A percentile compares a stretch with the other conserved stretches of the same genome.
Evolutionary conservation across 2,888 invertebrate genomes (phyloP).

Genomic region (Agonopterix alstromeriana): DNA sequence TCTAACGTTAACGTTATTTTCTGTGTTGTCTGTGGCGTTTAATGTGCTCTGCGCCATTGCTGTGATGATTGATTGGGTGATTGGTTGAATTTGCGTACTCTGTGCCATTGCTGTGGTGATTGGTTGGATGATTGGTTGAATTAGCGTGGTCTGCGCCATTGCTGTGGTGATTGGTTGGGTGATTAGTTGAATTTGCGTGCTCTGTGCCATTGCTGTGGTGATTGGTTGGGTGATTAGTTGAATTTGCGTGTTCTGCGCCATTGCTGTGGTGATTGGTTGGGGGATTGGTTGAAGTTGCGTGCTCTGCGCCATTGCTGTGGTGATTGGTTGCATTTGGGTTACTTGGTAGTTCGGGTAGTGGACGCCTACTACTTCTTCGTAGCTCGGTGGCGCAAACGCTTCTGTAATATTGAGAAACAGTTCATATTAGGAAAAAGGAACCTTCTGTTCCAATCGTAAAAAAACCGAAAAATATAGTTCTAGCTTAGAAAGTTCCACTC

Average conservation of each 20-base stretch:
- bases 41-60: slow-evolving; percentile 26
- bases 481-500: no score
- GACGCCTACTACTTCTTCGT: slow-evolving; percentile 65
- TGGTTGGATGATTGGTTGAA: slow-evolving; percentile 58
- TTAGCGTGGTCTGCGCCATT: slow-evolving; percentile 24
- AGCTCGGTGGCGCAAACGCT: slow-evolving; percentile 66
- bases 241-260: no score
- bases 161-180: no score
- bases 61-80: no score
- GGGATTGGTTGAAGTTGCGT: slow-evolving; percentile 8
- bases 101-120: slow-evolving; percentile 51
- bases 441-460: no score
- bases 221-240: slow-evolving; percentile 61
- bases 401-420: slow-evolving; percentile 43
- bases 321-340: slow-evolving; percentile 40
- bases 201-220: slow-evolving; percentile 45
- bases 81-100: slow-evolving; percentile 2
- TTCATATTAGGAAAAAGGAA: no score
- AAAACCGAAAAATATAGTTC: no score
- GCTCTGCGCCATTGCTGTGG: slow-evolving; percentile 48
- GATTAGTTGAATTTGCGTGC: neutral
- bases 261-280: no score
- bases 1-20: slow-evolving; percentile 6
- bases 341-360: slow-evolving; percentile 53
- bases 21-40: slow-evolving; percentile 11